Conservation (phyloP, 2,888 invertebrate genomes). For the Lysandra coridon region DNA sequence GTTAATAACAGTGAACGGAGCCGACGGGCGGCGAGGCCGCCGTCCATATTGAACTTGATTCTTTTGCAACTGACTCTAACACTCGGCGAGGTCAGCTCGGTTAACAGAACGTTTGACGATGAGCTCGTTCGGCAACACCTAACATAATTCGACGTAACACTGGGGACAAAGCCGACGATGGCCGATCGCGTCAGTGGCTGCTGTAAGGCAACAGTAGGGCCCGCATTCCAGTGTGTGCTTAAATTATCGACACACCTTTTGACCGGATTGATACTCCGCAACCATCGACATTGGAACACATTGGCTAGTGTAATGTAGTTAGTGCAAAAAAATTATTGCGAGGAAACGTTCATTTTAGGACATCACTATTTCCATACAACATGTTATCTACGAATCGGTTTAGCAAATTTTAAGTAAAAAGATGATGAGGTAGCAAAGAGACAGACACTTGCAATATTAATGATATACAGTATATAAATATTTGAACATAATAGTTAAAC, state of each 20-base stretch:
- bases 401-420: no score
- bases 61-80: conserved; percentile 5
- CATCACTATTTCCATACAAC: no score
- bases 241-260: not conserved
- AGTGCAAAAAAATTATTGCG: no score
- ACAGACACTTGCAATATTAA: no score
- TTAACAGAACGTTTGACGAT: conserved; percentile 3
- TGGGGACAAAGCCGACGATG: not conserved
- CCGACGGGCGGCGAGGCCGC: not conserved
- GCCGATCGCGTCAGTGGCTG: not conserved
- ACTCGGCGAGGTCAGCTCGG: conserved; percentile 9
- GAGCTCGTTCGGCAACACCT: not conserved
- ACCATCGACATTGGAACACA: no score
- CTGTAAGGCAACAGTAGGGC: not conserved
- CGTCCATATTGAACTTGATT: conserved; percentile 19
- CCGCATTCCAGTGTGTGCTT: not conserved
- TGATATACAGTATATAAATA: no score
- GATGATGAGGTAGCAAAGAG: no score
- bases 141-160: not conserved
- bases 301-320: no score
- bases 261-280: not conserved
- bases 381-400: no score
- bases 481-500: no score
- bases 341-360: no score
- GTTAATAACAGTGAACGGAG: conserved; percentile 11